These are phyloP conservation scores for Alitta virens DNA, from an alignment of 2,888 invertebrate species.

Conservation along the genomic window DNA sequence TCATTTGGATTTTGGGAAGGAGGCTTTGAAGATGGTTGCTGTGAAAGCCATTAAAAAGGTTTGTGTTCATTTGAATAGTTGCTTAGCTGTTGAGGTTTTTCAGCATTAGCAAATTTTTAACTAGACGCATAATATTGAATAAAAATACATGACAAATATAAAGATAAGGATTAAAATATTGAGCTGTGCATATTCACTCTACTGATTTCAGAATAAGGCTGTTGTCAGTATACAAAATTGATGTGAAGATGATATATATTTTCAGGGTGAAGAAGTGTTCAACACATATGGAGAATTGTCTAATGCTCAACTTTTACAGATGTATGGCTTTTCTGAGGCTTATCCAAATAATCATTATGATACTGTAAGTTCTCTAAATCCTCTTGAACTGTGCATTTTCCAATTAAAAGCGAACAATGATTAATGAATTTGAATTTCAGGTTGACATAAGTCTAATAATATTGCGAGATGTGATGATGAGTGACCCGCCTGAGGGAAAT, in stretches of 20 bases:
- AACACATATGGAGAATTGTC: conserved; percentile 55
- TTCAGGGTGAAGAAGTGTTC: conserved; percentile 54
- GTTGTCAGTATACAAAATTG: no score
- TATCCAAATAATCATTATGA: conserved; percentile 50
- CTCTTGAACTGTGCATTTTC: not conserved
- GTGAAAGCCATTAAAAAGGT: conserved; percentile 45
- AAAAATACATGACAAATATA: no score
- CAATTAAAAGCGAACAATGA: not conserved
- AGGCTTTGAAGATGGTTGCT: conserved; percentile 50
- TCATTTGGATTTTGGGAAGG: conserved; percentile 47
- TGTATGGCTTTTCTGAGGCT: conserved; percentile 55
- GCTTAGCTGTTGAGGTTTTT: no score
- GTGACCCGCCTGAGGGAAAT: conserved; percentile 24
- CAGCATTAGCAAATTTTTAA: no score
- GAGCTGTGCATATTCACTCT: no score
- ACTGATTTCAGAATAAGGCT: no score
- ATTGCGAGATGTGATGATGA: conserved; percentile 31
- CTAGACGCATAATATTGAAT: no score
- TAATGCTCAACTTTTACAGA: conserved; percentile 53
- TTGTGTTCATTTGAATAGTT: no score
- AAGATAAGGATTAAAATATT: no score
- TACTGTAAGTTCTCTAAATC: conserved; percentile 35
- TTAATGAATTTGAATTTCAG: conserved; percentile 24
- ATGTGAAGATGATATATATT: no score
- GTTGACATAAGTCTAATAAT: conserved; percentile 37